Base-by-base conservation (phyloP, 92 coral and sea anemone genomes). In the Micromussa lordhowensis region DNA sequence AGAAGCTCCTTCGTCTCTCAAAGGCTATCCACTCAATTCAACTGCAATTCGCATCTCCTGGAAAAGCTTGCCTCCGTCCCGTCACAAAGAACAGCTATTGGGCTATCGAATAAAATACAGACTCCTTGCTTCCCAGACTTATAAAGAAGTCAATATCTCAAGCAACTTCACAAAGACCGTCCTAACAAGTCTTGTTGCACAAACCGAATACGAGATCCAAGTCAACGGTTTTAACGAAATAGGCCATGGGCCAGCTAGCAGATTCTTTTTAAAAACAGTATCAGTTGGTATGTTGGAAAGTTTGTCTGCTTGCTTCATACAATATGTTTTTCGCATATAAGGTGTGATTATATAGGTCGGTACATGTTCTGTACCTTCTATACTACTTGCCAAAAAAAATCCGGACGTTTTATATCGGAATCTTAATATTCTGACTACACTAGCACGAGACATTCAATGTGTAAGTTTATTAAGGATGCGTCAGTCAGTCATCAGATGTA, bases 11-110 rank as follows among this genome's bases (percentile, higher is more conserved):
- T 3, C 68, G 3, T 57, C 32, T 18, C 44, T 79, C 8, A 79
- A 32, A 79, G 83, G 83, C 2, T 58, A 54, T 31, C 83, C 83
- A 57, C 70, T 79, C 49, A 57, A 79, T 31, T 79, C 83, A 79
- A 54, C 83, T 29, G 68, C 69, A 9, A 58, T 79, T 30, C 44
- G 19, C 36, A 30, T 79, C 30, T 79, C 68, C 16, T 79, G 83
- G 83, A 24, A 57, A 58, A 31, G 68, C 48, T 11, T 79, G 16
- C 83, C 83, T 34, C 68, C 83, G 2, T 54, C 83, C 7, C 36
- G 28, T 7, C 11, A 79, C 24, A 54, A 79, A 61, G 83, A 79
- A 57, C 21, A 79, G 58, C 69, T 79, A 3, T 44, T 31, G 29
- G 83, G 83, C 28, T 79, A 79, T 35, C 63, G 83, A 16, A 19